Conservation (phyloP, 2,888 invertebrate species). For the Agrotis puta region DNA sequence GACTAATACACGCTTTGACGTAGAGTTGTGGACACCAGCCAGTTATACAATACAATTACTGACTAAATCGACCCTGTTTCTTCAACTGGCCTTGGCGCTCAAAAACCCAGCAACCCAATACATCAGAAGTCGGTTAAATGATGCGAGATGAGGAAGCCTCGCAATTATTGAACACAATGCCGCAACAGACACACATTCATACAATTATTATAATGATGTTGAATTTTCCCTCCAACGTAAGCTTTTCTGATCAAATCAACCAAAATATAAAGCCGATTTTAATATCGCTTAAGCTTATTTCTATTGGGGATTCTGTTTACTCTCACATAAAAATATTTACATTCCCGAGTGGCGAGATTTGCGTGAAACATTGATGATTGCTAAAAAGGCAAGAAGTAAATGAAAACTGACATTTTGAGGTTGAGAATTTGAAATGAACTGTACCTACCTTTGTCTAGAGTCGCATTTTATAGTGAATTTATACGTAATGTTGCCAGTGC, state of each 20-base stretch:
- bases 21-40: no score
- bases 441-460: neutral
- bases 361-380: constrained; percentile 20
- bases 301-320: constrained; percentile 24
- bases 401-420: constrained; percentile 40
- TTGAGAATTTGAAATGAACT: constrained; percentile 12
- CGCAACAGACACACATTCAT: constrained; percentile 4
- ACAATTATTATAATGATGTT: constrained; percentile 55
- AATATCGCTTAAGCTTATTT: constrained; percentile 42
- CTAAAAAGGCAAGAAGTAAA: constrained; percentile 38
- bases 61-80: no score
- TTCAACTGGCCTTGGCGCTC: no score
- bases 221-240: constrained; percentile 5
- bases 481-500: neutral
- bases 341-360: constrained; percentile 34
- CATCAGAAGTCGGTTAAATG: constrained; percentile 18
- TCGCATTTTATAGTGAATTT: neutral
- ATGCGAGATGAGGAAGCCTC: constrained; percentile 13
- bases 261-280: constrained; percentile 46
- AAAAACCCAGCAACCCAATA: no score
- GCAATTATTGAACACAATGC: constrained; percentile 37
- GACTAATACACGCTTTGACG: no score
- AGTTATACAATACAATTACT: no score
- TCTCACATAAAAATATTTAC: constrained; percentile 41
- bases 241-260: constrained; percentile 31